Base-by-base conservation (phyloP, 2,113 vertebrate species). In the Tachycineta bicolor region DNA sequence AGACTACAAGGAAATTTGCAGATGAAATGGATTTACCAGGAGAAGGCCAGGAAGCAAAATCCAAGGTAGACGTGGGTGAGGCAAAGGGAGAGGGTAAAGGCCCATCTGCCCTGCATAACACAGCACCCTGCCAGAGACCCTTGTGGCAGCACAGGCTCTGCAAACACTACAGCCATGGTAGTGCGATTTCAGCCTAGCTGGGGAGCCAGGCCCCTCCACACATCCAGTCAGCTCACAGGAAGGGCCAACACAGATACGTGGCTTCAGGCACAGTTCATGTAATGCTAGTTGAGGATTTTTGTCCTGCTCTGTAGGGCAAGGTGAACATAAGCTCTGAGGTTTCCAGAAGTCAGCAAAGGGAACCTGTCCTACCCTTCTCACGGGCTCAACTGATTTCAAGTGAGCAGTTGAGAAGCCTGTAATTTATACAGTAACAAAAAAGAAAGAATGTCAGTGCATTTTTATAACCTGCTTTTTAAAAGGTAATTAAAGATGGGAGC, bases 401-500 rank as follows among this genome's bases (percentile, higher is more conserved):
- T 49, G 39, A 92, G 62, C 49, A 88, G 86, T 37, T 76, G 58
- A 96, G 58, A 93, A 62, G 47, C 37, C 71, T 95, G 39, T 94
- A 94, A 97, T 97, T 94, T 94, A 94, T 91, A 70, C 92, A 94
- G 90, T 67, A 93, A 82, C 60, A 88, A 71, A 94, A 94, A 75
- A 95, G 94, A 98, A 90, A 87, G 92, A 97, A 97, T 95, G 84
- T 96, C 95, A 95, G 85, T 97, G 94, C 95, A 97, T 97, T 97
- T 97, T 98, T 96, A 91, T 95, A 97, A 97, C 95, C 95, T 90
- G 90, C 90, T 97, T 98, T 98, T 97, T 94, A 97, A 97, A 98
- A 96, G 88, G 97, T 98, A 98, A 98, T 98, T 98, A 98, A 98
- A 97, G 97, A 98, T 87, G 73, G 83, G 93, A 97, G 91, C 91